phyloP scores from a whole-genome alignment of 2,797 vertebrate species.

The Myripristis murdjan region DNA sequence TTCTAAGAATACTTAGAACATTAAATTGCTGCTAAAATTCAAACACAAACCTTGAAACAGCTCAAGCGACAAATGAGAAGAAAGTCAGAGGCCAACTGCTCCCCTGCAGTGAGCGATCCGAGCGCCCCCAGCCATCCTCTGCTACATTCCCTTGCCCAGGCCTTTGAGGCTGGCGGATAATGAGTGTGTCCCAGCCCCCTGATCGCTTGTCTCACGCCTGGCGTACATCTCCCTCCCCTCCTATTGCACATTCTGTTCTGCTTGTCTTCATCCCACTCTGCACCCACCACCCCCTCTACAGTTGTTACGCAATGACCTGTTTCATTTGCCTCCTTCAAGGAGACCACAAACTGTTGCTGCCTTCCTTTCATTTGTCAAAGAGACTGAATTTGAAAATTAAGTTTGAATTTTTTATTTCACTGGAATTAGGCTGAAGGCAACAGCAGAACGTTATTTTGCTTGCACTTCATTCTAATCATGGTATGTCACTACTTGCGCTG shows the following conservation, averaged over 20 bases:
- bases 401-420: constrained; percentile 1
- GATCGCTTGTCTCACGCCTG: constrained; percentile 10
- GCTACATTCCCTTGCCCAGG: constrained; percentile 24
- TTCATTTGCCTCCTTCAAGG: constrained; percentile 53
- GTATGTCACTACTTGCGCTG: background rate
- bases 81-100: constrained; percentile 16
- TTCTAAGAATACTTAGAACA: too few species aligned
- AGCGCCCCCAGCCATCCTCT: constrained; percentile 12
- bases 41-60: constrained; percentile 12
- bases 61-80: background rate
- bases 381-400: background rate
- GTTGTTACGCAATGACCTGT: constrained; percentile 46
- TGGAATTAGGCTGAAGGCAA: background rate
- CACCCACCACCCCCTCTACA: constrained; percentile 38
- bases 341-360: constrained; percentile 14
- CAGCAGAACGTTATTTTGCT: background rate
- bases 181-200: constrained; percentile 30
- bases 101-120: background rate
- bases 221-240: constrained; percentile 21
- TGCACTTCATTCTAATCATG: background rate
- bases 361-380: background rate
- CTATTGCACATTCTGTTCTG: constrained; percentile 52
- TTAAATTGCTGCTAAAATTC: background rate
- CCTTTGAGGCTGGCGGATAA: constrained; percentile 51
- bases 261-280: constrained; percentile 56